Percentiles rank a stretch among this genome's conserved stretches.
Conservation (phyloP, 2,888 invertebrate genomes). For the Nemotelus pantherinus region DNA sequence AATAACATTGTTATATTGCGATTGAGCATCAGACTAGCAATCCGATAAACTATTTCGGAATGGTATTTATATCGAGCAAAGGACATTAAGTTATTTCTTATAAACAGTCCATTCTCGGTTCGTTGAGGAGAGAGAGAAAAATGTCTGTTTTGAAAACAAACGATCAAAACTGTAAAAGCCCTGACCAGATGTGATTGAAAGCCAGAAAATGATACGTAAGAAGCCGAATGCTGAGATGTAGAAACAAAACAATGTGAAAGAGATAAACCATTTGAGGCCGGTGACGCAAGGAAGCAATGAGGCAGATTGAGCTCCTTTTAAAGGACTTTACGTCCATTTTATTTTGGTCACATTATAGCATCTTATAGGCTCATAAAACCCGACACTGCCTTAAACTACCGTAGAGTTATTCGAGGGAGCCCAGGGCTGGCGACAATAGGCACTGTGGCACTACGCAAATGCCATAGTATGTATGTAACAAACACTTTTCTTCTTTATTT, state of each 20-base stretch:
- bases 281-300: not conserved
- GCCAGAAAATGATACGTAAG: not conserved
- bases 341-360: constrained; percentile 46
- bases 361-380: constrained; percentile 44
- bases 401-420: constrained; percentile 35
- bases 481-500: constrained; percentile 28
- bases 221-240: not conserved
- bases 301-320: constrained; percentile 24
- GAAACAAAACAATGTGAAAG: constrained; percentile 1
- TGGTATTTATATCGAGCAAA: constrained; percentile 23
- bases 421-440: constrained; percentile 29
- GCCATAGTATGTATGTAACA: not conserved
- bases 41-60: constrained; percentile 17
- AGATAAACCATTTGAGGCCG: not conserved
- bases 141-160: constrained; percentile 31
- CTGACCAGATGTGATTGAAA: not conserved
- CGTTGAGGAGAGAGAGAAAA: constrained; percentile 20
- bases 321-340: constrained; percentile 42
- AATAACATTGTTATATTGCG: constrained; percentile 23
- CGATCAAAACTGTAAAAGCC: constrained; percentile 13
- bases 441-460: constrained; percentile 17
- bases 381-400: constrained; percentile 44
- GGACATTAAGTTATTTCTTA: constrained; percentile 43
- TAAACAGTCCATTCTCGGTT: constrained; percentile 29
- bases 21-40: constrained; percentile 26